phyloP scores from a whole-genome alignment of 2,797 vertebrate genomes.

The Phaenicophaeus curvirostris region DNA sequence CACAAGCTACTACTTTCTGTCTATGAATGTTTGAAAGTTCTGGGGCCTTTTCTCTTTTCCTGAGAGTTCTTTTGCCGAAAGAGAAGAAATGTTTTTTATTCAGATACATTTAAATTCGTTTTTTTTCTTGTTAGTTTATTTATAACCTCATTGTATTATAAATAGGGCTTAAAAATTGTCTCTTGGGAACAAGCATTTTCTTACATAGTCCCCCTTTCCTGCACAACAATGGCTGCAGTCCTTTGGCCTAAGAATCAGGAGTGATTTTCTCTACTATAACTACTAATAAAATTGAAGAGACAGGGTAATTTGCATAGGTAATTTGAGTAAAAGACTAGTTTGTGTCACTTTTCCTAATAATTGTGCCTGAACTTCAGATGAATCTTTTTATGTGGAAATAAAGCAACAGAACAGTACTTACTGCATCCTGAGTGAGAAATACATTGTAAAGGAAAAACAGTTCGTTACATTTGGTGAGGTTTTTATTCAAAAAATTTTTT shows the following conservation, averaged over 20 bases:
- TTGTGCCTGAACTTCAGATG: background rate
- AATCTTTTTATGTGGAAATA: background rate
- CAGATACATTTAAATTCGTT: conserved; percentile 30
- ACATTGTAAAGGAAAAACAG: background rate
- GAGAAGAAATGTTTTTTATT: conserved; percentile 42
- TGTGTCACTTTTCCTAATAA: background rate
- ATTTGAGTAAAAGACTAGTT: background rate
- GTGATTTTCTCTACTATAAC: background rate
- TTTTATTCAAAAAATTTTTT: background rate
- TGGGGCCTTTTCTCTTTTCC: background rate
- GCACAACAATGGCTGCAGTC: background rate
- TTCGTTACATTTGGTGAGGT: background rate
- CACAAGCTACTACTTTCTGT: background rate
- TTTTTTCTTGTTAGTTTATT: conserved; percentile 30
- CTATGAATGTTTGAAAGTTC: background rate
- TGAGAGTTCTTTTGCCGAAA: conserved; percentile 33
- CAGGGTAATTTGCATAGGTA: background rate
- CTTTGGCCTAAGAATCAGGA: background rate
- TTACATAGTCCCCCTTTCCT: background rate
- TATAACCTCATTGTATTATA: background rate
- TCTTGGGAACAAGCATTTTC: background rate
- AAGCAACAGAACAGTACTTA: background rate
- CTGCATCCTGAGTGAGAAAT: background rate
- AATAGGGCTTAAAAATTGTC: background rate
- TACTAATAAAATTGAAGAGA: background rate